Evolutionary conservation across 2,113 vertebrate genomes (phyloP), one percentile per base, ranked within the genome.

Genomic region (Aphelocoma coerulescens): DNA sequence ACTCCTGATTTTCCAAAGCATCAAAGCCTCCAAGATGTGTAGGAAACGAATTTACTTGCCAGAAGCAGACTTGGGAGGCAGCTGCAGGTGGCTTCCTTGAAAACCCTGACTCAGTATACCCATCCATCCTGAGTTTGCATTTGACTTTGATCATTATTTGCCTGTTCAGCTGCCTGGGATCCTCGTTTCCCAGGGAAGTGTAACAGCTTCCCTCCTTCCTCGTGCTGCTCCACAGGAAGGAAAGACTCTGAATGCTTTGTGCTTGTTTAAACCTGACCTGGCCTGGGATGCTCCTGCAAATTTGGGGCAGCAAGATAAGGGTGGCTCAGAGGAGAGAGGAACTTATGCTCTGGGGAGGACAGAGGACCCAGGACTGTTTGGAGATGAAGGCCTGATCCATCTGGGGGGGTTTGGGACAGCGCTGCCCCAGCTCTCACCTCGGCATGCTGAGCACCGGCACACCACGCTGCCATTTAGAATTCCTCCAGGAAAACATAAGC

Each of bases 401-500:
- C 27, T 48, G 3, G 3, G 24, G 11, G 19, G 6, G 16, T 24
- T 21, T 55, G 59, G 48, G 62, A 21, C 39, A 35, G 14, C 0
- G 9, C 12, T 79, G 35, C 24, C 63, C 46, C 79, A 68, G 75
- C 23, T 57, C 35, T 85, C 82, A 16, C 57, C 54, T 71, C 1
- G 0, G 35, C 46, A 41, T 0, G 0, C 32, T 23, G 3, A 80
- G 35, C 59, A 49, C n/a, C 0, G 0, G 13, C 58, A 44, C 1
- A 0, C 30, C 65, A 54, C 0, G 0, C 39, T 48, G 77, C 10
- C 3, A 0, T 79, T 79, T 63, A 57, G 18, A 61, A 67, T 73
- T 92, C 59, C 69, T 75, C 28, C 43, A 15, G 76, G 55, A 81
- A 93, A 84, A 57, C 7, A 6, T 14, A 22, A 91, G 66, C 44